These are phyloP conservation scores for Scylla paramamosain DNA, from an alignment of 1,140 invertebrate species.

Conservation along the genomic window DNA sequence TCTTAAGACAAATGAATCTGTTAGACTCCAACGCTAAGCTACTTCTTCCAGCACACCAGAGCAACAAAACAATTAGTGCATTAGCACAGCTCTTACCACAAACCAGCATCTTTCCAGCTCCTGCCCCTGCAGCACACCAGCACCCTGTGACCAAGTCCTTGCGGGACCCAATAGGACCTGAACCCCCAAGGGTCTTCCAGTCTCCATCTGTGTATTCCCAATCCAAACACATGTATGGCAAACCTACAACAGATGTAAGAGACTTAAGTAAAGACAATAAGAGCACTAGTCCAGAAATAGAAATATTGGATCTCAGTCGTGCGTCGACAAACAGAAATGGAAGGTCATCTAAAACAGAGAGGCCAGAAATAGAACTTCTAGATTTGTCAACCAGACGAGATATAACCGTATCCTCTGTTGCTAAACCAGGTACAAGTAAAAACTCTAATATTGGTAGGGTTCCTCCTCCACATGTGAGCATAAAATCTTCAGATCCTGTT, in stretches of 20 bases:
- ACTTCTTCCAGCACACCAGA: constrained; percentile 77
- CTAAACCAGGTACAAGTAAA: constrained; percentile 74
- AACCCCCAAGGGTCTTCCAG: constrained; percentile 77
- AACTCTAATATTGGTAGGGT: constrained; percentile 71
- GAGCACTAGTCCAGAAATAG: constrained; percentile 77
- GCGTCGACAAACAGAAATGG: constrained; percentile 67
- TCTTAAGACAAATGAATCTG: constrained; percentile 75
- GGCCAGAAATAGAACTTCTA: constrained; percentile 76
- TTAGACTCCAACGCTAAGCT: constrained; percentile 75
- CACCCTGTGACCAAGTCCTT: constrained; percentile 67
- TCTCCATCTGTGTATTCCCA: constrained; percentile 76
- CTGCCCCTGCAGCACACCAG: constrained; percentile 75
- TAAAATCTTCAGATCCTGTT: constrained; percentile 72
- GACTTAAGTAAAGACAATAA: constrained; percentile 69
- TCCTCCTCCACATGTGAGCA: constrained; percentile 75
- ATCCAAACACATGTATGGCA: constrained; percentile 77
- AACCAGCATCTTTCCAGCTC: constrained; percentile 77
- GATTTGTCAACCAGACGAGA: constrained; percentile 77
- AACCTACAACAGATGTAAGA: constrained; percentile 75
- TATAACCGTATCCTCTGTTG: constrained; percentile 77
- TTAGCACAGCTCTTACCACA: constrained; percentile 76
- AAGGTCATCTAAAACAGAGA: constrained; percentile 71
- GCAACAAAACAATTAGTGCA: constrained; percentile 77
- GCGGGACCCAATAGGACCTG: constrained; percentile 71
- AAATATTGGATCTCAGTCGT: constrained; percentile 76